Evolutionary conservation across 1,140 invertebrate genomes (phyloP), one percentile per base, ranked within the genome.

Genomic region (Pseudachorutes palmiensis): DNA sequence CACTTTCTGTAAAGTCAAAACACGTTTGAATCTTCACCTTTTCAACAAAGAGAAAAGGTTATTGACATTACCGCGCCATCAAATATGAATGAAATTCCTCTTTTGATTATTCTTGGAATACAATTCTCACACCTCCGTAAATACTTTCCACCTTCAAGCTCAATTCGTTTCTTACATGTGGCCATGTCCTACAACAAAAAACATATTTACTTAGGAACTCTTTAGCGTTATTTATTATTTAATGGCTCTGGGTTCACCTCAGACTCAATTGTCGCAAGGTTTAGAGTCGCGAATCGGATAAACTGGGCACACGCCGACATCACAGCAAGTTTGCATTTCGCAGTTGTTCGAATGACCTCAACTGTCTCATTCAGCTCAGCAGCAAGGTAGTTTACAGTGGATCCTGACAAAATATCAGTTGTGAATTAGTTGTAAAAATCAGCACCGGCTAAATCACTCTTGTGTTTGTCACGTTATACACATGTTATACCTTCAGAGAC

Each of bases 31-130:
- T 60, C 2, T 16, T 62, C 60, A 22, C 41, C 32, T 28, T 66
- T 67, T 61, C 32, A 9, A 29, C 48, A 65, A n/a, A 9, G 59
- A 61, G 64, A 66, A 29, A 60, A 58, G 55, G 24, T 32, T 2
- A 60, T 48, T 26, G 64, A 69, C 81, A 84, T 85, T 81, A 91
- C 88, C 75, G 85, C 87, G 68, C 89, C 89, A 81, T 94, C 90
- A 67, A 82, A 83, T 67, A 98, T 92, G 77, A 96, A 96, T 57
- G 86, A 83, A 65, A 86, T 80, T 14, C 90, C 88, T 72, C 88
- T 82, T 78, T 89, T 87, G 0, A 89, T 88, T 75, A 98, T 90
- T 78, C 91, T 94, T 57, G 85, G 82, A 72, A 93, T 82, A 0
- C 92, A 81, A 51, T 75, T 76, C 14, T 76, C 72, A 36, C 83